phyloP scores from a whole-genome alignment of 2,797 vertebrate species.

The Rhinatrema bivittatum region DNA sequence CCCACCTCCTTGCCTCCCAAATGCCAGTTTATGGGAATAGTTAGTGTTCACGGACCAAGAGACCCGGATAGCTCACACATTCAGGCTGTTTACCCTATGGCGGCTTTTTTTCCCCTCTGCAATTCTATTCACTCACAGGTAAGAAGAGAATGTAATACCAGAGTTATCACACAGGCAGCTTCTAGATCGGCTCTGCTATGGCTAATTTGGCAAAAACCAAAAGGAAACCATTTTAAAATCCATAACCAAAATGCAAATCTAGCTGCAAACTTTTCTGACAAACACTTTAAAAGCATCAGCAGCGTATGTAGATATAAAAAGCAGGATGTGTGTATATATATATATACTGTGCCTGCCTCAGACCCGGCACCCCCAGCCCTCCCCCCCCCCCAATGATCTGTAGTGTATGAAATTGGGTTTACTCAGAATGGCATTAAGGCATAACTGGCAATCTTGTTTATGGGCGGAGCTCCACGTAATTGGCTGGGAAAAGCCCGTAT shows the following conservation, averaged over 20 bases:
- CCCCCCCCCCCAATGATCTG: constrained; percentile 30
- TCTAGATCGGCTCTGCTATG: constrained; percentile 6
- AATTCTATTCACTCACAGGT: constrained; percentile 1
- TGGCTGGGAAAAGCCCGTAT: constrained; percentile 91
- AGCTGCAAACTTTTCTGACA: constrained; percentile 49
- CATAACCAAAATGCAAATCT: constrained; percentile 33
- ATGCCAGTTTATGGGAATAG: too few species aligned
- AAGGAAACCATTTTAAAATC: constrained; percentile 9
- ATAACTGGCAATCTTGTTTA: constrained; percentile 36
- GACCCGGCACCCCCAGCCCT: constrained; percentile 15
- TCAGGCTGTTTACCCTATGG: too few species aligned
- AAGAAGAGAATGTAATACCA: constrained; percentile 27
- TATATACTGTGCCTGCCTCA: constrained; percentile 19
- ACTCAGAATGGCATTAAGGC: constrained; percentile 27
- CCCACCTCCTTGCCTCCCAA: too few species aligned
- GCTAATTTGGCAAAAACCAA: constrained; percentile 35
- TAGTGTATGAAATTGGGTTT: constrained; percentile 34
- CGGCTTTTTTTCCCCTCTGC: too few species aligned
- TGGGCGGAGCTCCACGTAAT: constrained; percentile 88
- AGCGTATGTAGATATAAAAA: constrained; percentile 46
- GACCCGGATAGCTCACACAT: too few species aligned
- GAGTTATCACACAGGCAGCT: too few species aligned
- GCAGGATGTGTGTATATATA: too few species aligned
- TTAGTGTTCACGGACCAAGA: too few species aligned
- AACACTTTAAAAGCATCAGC: constrained; percentile 48